Evolutionary conservation across 1,140 invertebrate genomes (phyloP), one percentile per base, ranked within the genome.

Genomic region (Caenorhabditis elegans): DNA sequence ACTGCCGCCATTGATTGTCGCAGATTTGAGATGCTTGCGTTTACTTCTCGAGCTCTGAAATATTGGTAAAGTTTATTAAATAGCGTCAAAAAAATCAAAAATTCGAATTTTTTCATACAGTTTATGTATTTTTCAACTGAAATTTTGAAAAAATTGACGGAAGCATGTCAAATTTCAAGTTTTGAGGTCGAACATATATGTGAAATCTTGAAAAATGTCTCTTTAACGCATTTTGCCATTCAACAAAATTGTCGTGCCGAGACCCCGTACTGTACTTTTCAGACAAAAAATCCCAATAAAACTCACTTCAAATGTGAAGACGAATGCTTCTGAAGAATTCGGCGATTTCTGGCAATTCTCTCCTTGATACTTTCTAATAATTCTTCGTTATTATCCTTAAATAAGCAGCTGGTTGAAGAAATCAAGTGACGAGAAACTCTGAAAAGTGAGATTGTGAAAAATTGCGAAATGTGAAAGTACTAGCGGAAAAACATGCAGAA

Each of bases 1-100:
- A 84, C 75, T 13, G 80, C 49, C 8, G 34, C 75, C 70, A 82
- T 78, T 5, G 80, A 47, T 36, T 39, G 24, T 22, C 55, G 65
- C 0, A 84, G 80, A 43, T 84, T 84, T 5, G 60, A 26, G 19
- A 77, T 84, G 26, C 83, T 85, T 36, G 26, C 34, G 24, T 36
- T 82, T 13, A 79, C 31, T 24, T 76, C 47, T 13, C 83, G 70
- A 3, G 70, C 43, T 53, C 79, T 84, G 36, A 22, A 83, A 51
- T 53, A n/a, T n/a, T n/a, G n/a, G n/a, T n/a, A n/a, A n/a, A n/a
- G n/a, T n/a, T n/a, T n/a, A n/a, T n/a, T n/a, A n/a, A n/a, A n/a
- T n/a, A n/a, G n/a, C n/a, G n/a, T n/a, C n/a, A n/a, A n/a, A n/a
- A n/a, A n/a, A n/a, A n/a, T n/a, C n/a, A n/a, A n/a, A n/a, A n/a